These are phyloP conservation scores for Bradysia coprophila DNA, from an alignment of 1,140 invertebrate species.

Conservation along the genomic window DNA sequence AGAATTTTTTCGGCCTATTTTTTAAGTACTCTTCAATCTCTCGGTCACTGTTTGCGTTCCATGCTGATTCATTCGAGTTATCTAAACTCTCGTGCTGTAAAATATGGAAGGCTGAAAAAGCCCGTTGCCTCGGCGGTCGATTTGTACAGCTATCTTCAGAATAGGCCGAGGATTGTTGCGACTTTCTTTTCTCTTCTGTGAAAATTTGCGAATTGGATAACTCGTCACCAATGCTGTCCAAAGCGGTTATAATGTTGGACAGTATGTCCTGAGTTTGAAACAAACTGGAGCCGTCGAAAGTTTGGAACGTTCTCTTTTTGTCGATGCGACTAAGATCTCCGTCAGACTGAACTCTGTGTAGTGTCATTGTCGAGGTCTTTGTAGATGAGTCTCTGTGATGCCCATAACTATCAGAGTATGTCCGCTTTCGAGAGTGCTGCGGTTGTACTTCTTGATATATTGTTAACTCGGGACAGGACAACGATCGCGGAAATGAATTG, in stretches of 20 bases:
- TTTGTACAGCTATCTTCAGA: constrained; percentile 23
- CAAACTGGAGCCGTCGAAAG: constrained; percentile 31
- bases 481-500: constrained; percentile 19
- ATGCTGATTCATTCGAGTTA: too few relatives aligned
- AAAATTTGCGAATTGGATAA: constrained; percentile 48
- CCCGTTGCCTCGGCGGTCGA: constrained; percentile 27
- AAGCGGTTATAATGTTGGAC: constrained; percentile 50
- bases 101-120: constrained; percentile 29
- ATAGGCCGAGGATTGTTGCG: constrained; percentile 31
- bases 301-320: constrained; percentile 48
- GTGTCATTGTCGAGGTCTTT: neutral
- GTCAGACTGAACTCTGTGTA: constrained; percentile 48
- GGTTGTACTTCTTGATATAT: constrained; percentile 28
- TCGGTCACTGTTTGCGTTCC: too few relatives aligned
- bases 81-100: too few relatives aligned
- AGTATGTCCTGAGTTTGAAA: constrained; percentile 51
- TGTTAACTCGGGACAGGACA: constrained; percentile 38
- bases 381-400: constrained; percentile 11
- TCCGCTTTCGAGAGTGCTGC: constrained; percentile 30
- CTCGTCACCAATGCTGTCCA: constrained; percentile 43
- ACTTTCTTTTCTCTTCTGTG: constrained; percentile 35
- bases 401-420: constrained; percentile 35
- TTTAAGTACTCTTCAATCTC: too few relatives aligned
- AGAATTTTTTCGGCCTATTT: too few relatives aligned
- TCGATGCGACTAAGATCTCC: constrained; percentile 57